Conservation (phyloP, 2,797 vertebrate species). For the Euthynnus affinis region DNA sequence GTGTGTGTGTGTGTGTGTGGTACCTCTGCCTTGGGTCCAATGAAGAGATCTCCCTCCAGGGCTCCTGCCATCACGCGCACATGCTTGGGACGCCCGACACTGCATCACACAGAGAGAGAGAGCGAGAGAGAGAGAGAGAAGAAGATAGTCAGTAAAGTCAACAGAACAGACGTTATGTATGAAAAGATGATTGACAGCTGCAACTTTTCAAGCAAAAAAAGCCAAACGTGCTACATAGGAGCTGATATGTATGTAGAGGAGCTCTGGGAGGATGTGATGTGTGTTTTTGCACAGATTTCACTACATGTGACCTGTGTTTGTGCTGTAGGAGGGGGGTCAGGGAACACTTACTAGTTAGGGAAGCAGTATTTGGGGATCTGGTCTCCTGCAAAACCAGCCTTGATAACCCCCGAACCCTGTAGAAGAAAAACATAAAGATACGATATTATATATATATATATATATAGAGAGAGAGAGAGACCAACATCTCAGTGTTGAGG, state of each 20-base stretch:
- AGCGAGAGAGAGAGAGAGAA: neutral
- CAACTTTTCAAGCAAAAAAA: too few relatives aligned
- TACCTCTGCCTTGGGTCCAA: conserved; percentile 94
- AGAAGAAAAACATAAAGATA: conserved; percentile 27
- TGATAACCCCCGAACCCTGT: conserved; percentile 92
- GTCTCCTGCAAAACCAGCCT: conserved; percentile 94
- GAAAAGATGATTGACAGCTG: too few relatives aligned
- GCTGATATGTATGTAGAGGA: too few relatives aligned
- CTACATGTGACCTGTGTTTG: too few relatives aligned
- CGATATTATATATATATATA: too few relatives aligned
- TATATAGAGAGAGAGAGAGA: too few relatives aligned
- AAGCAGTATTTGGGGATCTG: conserved; percentile 96
- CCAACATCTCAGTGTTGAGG: neutral
- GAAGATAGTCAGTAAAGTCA: conserved; percentile 1
- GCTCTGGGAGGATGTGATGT: too few relatives aligned
- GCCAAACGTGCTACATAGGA: too few relatives aligned
- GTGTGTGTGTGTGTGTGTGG: conserved; percentile 6
- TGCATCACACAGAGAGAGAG: conserved; percentile 61
- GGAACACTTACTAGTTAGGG: conserved; percentile 91
- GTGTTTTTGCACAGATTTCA: neutral
- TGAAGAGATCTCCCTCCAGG: conserved; percentile 93
- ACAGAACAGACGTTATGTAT: too few relatives aligned
- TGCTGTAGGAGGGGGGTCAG: neutral
- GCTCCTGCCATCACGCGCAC: conserved; percentile 94
- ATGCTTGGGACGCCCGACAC: conserved; percentile 93